Conservation (phyloP, 2,113 vertebrate genomes). For the Campylomormyrus tamandua region DNA sequence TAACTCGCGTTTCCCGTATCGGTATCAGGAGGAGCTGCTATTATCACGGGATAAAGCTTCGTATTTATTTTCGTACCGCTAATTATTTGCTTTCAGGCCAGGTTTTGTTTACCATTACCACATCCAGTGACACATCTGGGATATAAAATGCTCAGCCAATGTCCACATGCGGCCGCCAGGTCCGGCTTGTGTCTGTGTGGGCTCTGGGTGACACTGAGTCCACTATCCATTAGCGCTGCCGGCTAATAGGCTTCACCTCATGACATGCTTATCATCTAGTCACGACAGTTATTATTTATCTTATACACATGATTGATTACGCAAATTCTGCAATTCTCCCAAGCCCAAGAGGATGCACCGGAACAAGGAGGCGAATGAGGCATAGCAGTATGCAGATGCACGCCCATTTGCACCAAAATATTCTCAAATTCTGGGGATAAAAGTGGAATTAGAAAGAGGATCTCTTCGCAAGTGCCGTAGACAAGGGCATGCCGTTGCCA, state of each 20-base stretch:
- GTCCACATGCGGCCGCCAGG: background rate
- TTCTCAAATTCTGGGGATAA: background rate
- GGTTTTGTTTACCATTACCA: background rate
- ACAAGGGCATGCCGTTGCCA: background rate
- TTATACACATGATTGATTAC: slow-evolving; percentile 9
- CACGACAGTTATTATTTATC: slow-evolving; percentile 8
- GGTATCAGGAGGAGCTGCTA: background rate
- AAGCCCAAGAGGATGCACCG: background rate
- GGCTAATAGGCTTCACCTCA: background rate
- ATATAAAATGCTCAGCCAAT: background rate
- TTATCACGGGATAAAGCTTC: background rate
- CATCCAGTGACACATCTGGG: slow-evolving; percentile 8
- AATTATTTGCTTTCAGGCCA: background rate
- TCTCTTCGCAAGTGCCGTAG: background rate
- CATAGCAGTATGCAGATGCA: slow-evolving; percentile 7
- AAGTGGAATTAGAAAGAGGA: background rate
- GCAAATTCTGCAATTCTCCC: background rate
- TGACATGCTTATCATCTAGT: background rate
- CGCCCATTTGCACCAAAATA: background rate
- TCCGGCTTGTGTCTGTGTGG: background rate
- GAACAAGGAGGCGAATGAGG: slow-evolving; percentile 4
- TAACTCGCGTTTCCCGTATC: background rate
- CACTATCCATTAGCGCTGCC: background rate
- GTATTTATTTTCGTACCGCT: background rate
- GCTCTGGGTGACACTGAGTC: background rate